phyloP scores from a whole-genome alignment of 2,888 invertebrate genomes.

The Drosophila gaucha region DNA sequence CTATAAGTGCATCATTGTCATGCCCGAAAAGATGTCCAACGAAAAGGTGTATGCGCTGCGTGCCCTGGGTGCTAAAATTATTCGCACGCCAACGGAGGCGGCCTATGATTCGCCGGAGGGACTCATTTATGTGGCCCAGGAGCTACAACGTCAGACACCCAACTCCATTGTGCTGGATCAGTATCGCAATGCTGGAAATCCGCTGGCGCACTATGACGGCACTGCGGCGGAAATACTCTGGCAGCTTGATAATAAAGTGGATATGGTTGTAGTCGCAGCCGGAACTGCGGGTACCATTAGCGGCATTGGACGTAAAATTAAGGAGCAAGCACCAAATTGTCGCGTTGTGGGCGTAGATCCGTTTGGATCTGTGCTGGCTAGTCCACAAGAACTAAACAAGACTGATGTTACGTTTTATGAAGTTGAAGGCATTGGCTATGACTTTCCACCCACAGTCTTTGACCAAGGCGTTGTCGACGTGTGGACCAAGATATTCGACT shows the following conservation, averaged over 20 bases:
- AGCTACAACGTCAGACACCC: conserved; percentile 93
- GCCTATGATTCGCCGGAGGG: conserved; percentile 95
- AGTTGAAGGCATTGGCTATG: conserved; percentile 97
- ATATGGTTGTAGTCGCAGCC: conserved; percentile 94
- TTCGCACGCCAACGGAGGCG: conserved; percentile 97
- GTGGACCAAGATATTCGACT: conserved; percentile 95
- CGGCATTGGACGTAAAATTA: conserved; percentile 96
- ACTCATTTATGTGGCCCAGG: conserved; percentile 94
- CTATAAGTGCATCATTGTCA: conserved; percentile 98
- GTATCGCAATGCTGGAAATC: conserved; percentile 98
- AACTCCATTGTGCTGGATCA: conserved; percentile 97
- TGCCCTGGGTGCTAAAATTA: conserved; percentile 97
- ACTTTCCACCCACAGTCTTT: conserved; percentile 96
- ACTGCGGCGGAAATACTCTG: conserved; percentile 97
- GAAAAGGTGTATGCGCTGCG: conserved; percentile 97
- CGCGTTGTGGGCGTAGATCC: conserved; percentile 96
- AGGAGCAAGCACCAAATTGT: conserved; percentile 92
- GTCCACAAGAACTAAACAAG: conserved; percentile 91
- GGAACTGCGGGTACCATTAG: conserved; percentile 98
- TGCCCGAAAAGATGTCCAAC: conserved; percentile 99
- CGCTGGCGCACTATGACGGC: conserved; percentile 98
- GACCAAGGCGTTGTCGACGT: conserved; percentile 92
- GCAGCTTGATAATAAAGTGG: conserved; percentile 88
- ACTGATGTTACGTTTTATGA: conserved; percentile 92
- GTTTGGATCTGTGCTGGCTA: conserved; percentile 94